A percentile compares a stretch with the other conserved stretches of the same genome.
These are phyloP conservation scores for Cyclargus thomasi DNA, from an alignment of 1,140 invertebrate species.

Conservation along the genomic window DNA sequence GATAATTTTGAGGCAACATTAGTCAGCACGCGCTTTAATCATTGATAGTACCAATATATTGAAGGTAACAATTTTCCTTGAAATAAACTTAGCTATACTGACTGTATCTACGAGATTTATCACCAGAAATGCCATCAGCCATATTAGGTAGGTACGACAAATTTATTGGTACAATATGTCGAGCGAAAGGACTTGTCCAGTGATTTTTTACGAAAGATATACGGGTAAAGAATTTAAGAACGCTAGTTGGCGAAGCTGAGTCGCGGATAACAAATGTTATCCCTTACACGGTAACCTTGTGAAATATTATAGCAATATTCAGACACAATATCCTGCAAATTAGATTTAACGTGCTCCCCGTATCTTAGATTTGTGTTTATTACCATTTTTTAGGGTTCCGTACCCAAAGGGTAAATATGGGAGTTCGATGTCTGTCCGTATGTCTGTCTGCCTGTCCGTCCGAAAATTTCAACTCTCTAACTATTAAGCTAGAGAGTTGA, in stretches of 20 bases:
- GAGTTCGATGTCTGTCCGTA: no score
- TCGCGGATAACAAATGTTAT: conserved; percentile 25
- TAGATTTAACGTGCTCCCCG: conserved; percentile 8
- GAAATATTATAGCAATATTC: conserved; percentile 18
- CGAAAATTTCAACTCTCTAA: no score
- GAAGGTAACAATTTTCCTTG: neutral
- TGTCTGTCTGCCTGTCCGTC: no score
- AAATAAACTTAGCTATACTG: conserved; percentile 30
- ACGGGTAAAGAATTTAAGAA: conserved; percentile 29
- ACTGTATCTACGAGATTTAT: conserved; percentile 53
- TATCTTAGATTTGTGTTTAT: conserved; percentile 15
- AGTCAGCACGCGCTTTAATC: no score
- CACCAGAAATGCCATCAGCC: conserved; percentile 62
- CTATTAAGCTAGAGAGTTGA: no score
- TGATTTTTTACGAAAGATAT: conserved; percentile 52
- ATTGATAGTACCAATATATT: no score
- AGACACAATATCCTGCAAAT: conserved; percentile 18
- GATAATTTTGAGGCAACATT: no score
- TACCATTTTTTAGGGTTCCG: no score
- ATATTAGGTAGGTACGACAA: conserved; percentile 67
- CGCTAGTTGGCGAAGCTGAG: conserved; percentile 14
- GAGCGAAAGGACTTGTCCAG: conserved; percentile 51
- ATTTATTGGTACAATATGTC: conserved; percentile 73
- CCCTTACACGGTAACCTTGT: conserved; percentile 15
- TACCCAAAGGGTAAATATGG: no score